phyloP scores from a whole-genome alignment of 2,113 vertebrate species.

The Illadopsis cleaveri region DNA sequence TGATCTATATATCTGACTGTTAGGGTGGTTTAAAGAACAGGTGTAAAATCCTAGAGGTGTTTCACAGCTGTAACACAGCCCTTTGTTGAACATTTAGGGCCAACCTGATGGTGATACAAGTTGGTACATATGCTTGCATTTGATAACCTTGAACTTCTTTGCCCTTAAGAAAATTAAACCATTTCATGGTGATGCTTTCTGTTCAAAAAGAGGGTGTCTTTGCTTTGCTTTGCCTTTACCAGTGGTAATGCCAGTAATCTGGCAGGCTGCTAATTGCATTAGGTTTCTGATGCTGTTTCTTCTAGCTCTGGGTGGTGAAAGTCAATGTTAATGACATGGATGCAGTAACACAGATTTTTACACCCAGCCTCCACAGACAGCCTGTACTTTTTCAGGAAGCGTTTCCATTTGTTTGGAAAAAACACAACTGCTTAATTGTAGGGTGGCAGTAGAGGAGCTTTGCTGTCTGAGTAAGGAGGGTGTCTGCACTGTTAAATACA shows the following conservation, averaged over 20 bases:
- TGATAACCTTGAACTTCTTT: neutral
- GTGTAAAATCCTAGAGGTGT: neutral
- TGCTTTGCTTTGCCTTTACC: neutral
- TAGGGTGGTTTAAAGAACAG: neutral
- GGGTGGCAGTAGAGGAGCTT: neutral
- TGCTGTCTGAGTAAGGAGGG: neutral
- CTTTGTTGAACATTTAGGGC: neutral
- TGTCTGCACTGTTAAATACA: neutral
- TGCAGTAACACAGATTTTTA: neutral
- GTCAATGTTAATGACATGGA: neutral
- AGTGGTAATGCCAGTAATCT: neutral
- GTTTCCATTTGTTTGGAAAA: conserved; percentile 1
- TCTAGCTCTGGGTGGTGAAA: neutral
- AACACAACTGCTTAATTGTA: neutral
- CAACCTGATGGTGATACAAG: neutral
- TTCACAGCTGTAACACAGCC: neutral
- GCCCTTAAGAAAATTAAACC: neutral
- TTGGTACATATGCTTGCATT: neutral
- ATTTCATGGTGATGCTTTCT: neutral
- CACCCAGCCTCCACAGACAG: neutral
- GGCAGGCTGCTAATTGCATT: neutral
- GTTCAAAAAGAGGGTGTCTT: neutral
- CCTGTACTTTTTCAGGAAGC: neutral
- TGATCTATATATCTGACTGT: conserved; percentile 8
- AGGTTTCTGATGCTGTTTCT: neutral